These are phyloP conservation scores for Tupaia chinensis DNA, from an alignment of 2,113 vertebrate genomes.

Conservation along the genomic window DNA sequence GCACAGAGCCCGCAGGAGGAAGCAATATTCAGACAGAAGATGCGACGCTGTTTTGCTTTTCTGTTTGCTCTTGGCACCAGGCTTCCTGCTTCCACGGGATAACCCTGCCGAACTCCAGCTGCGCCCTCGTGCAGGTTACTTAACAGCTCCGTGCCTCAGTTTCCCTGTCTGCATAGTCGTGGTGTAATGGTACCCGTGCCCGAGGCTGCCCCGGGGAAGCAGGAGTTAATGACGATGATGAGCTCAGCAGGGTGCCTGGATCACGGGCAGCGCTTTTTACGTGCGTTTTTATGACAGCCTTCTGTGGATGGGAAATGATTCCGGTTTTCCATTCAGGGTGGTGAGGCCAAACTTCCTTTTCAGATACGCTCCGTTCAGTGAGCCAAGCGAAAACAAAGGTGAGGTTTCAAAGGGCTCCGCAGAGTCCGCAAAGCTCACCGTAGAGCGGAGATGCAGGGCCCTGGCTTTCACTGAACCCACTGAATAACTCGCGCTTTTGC, in stretches of 20 bases:
- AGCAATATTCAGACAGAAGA: neutral
- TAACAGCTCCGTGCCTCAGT: neutral
- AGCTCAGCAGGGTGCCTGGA: neutral
- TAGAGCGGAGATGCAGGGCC: neutral
- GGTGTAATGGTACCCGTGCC: too few species aligned
- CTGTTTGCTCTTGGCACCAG: neutral
- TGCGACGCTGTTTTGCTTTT: accelerated
- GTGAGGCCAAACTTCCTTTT: neutral
- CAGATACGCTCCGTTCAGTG: neutral
- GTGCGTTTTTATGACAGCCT: neutral
- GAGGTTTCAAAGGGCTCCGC: neutral
- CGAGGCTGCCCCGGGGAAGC: accelerated
- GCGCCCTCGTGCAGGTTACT: neutral
- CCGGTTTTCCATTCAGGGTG: neutral
- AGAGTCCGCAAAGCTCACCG: neutral
- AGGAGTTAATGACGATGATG: accelerated
- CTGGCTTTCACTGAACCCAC: neutral
- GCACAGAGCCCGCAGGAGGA: neutral
- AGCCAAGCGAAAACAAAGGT: neutral
- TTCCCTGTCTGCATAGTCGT: neutral
- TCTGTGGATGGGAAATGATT: neutral
- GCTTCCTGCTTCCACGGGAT: neutral
- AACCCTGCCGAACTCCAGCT: neutral
- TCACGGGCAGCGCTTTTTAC: neutral
- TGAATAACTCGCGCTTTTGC: neutral